Evolutionary conservation across 2,888 invertebrate species (phyloP).

Genomic region (Branchipolynoe longqiensis): DNA sequence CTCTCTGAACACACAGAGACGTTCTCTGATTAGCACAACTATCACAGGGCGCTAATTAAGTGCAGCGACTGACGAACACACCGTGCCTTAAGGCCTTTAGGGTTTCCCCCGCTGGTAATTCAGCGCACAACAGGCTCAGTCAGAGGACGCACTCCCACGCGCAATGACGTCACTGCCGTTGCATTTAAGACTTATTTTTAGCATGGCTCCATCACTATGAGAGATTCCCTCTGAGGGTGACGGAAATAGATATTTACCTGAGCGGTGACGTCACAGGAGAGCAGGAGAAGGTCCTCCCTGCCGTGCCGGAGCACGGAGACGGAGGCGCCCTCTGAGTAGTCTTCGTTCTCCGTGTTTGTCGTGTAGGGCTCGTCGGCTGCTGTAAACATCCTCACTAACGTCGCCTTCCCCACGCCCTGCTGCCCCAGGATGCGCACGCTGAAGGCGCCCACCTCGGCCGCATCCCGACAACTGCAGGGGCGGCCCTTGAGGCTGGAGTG

Average conservation of each 20-base stretch:
- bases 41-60: no score
- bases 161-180: no score
- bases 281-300: conserved; percentile 15
- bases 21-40: no score
- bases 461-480: neutral
- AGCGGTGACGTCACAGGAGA: conserved; percentile 14
- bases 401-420: conserved; percentile 44
- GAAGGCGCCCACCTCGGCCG: neutral
- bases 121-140: no score
- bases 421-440: neutral
- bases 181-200: no score
- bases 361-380: conserved; percentile 18
- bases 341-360: neutral
- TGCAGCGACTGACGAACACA: no score
- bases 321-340: conserved; percentile 30
- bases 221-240: no score
- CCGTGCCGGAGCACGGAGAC: conserved; percentile 6
- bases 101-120: no score
- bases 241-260: conserved; percentile 47
- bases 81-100: no score
- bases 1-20: no score
- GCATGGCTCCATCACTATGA: no score
- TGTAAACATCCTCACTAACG: neutral
- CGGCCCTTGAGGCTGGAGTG: neutral
- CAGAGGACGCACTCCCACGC: no score